Base-by-base conservation (phyloP, 2,888 invertebrate species). In the Malachius bipustulatus region DNA sequence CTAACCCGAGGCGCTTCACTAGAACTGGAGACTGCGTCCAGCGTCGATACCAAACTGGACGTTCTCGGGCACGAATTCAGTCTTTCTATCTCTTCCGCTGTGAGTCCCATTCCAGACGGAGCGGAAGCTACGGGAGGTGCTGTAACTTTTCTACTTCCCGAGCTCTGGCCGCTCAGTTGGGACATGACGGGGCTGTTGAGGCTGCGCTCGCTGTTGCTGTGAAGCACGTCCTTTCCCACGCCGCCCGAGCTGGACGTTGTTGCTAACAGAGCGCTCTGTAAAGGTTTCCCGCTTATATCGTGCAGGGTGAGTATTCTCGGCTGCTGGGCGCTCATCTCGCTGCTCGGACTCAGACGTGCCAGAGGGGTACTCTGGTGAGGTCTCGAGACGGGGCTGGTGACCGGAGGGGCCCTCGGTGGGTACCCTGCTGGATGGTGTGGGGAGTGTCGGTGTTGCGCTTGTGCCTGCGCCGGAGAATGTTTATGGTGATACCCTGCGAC, bases 141-240 rank as follows among this genome's bases (percentile, higher is more conserved):
- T 31, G 69, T 74, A 1, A 75, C 75, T 57, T 84, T 83, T 26
- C 84, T 69, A 41, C 83, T 82, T 4, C 80, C 81, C 8, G 83
- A 83, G 59, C 84, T 84, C 60, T 83, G 85, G 0, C 85, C 85
- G 42, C 89, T 89, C 19, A 90, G 60, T 56, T 89, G 89, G 15
- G 88, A 88, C 85, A 87, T 87, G 4, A 89, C 88, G 0, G 90
- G 89, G 52, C 88, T 90, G 58, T 90, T 90, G 29, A 91, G 69
- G 56, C 89, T 89, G 35, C 90, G 70, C 61, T 91, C 90, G 61
- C 89, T 89, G 56, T 88, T 88, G 50, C 87, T 87, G 60, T 89
- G 87, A 28, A 88, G 66, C n/a, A 77, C 83, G 59, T 87, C 85
- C 64, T 87, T 87, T 6, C 84, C 84, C 2, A 84, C 85, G 2